These are phyloP conservation scores for Charanyca ferruginea DNA, from an alignment of 2,888 invertebrate species.

Conservation along the genomic window DNA sequence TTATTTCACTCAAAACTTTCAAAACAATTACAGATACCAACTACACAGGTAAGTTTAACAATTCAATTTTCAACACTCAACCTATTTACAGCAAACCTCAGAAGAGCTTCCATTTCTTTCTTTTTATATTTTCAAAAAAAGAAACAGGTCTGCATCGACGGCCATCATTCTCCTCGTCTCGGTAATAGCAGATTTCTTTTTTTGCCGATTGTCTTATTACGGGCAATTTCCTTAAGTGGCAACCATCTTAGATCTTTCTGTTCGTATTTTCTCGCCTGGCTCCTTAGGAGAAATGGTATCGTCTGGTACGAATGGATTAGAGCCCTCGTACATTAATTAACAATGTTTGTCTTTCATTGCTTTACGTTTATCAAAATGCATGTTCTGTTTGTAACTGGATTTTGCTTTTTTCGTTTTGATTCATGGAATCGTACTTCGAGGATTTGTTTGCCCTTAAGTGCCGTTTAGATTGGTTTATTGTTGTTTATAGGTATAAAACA, in stretches of 20 bases:
- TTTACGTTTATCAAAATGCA: conserved; percentile 46
- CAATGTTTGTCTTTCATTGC: conserved; percentile 50
- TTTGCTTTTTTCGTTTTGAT: conserved; percentile 13
- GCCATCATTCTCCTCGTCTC: conserved; percentile 64
- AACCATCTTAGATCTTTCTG: conserved; percentile 62
- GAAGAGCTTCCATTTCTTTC: background rate
- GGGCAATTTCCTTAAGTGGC: conserved; percentile 74
- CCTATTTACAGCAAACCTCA: conserved; percentile 6
- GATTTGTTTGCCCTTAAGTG: conserved; percentile 16
- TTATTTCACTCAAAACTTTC: too few relatives aligned
- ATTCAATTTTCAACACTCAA: background rate
- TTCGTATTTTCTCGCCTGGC: conserved; percentile 60
- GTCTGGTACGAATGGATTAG: conserved; percentile 62
- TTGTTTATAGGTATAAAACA: conserved; percentile 12
- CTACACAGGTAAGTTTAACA: background rate
- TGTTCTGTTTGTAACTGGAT: conserved; percentile 22
- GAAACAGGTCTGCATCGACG: conserved; percentile 46
- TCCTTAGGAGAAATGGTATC: conserved; percentile 52
- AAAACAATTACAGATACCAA: too few relatives aligned
- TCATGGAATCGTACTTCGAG: conserved; percentile 5
- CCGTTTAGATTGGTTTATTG: conserved; percentile 22
- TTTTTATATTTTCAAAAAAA: conserved; percentile 28
- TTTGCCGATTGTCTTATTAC: conserved; percentile 75
- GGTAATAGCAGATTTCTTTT: conserved; percentile 68
- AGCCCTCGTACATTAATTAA: conserved; percentile 57